Base-by-base conservation (phyloP, 2,888 invertebrate genomes). In the Cepaea hortensis region DNA sequence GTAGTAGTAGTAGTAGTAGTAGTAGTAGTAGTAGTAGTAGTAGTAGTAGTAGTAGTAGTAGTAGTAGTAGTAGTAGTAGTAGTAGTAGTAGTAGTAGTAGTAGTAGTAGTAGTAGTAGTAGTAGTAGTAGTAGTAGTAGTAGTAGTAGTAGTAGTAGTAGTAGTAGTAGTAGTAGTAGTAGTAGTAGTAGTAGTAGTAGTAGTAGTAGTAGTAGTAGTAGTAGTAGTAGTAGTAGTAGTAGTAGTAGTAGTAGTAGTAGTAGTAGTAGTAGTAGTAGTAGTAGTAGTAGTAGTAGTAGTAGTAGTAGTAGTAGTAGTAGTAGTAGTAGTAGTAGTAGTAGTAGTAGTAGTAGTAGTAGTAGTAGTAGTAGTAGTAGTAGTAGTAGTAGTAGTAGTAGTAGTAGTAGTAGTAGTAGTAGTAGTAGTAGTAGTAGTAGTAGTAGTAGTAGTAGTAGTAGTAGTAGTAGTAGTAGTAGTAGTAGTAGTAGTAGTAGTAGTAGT, bases 1-100 rank as follows among this genome's bases (percentile, higher is more conserved):
- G n/a, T 68, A 68, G n/a, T 68, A 68, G 68, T 68, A 68, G 68
- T 68, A 68, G 68, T 68, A 68, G 68, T 68, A 68, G 68, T 68
- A 68, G n/a, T 68, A 68, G 68, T 68, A 68, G 68, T 68, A 68
- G n/a, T 68, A 68, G 68, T 68, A 68, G 68, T 68, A 68, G 68
- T 68, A 68, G n/a, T 68, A 68, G n/a, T 68, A 68, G 68, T 68
- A 68, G 68, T 68, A 68, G 68, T n/a, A 68, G n/a, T 68, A 68
- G n/a, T 68, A 68, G n/a, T 68, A 68, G 68, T 68, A 68, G 68
- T 68, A 68, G 68, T 68, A 68, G 68, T 68, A 68, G 68, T 68
- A 68, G n/a, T 68, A 68, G 68, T 68, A 68, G 68, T 68, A 68
- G n/a, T 68, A 68, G 68, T 68, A 68, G n/a, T n/a, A n/a, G n/a